These are phyloP conservation scores for Excalfactoria chinensis DNA, from an alignment of 2,113 vertebrate genomes.

Conservation along the genomic window DNA sequence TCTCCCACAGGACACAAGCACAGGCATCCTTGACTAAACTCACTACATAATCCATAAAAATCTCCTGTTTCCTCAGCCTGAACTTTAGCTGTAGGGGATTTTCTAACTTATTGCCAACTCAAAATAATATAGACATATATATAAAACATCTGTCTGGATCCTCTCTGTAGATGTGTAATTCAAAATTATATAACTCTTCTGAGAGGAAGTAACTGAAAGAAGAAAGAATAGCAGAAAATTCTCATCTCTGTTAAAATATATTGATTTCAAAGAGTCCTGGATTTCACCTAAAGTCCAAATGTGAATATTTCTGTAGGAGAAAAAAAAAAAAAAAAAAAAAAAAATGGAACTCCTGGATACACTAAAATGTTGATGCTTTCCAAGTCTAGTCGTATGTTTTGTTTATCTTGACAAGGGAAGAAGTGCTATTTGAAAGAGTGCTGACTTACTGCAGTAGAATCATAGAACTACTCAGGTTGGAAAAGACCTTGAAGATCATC, in stretches of 20 bases:
- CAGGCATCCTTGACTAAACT: neutral
- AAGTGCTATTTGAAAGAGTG: neutral
- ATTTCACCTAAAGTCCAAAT: neutral
- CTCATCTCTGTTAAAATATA: neutral
- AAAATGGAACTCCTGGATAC: neutral
- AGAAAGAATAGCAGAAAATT: neutral
- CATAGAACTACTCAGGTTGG: no score
- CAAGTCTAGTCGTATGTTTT: neutral
- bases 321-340: neutral
- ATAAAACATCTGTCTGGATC: neutral
- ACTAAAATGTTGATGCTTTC: neutral
- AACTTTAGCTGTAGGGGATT: neutral
- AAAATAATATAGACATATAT: neutral
- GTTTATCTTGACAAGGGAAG: neutral
- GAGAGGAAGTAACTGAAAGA: neutral
- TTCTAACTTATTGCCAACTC: fast-evolving
- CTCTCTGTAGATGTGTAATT: neutral
- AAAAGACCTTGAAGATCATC: no score
- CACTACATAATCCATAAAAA: neutral
- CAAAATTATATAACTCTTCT: neutral
- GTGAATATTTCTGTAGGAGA: neutral
- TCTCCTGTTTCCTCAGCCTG: neutral
- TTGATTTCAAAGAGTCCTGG: neutral
- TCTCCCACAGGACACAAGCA: neutral
- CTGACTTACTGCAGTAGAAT: neutral